Evolutionary conservation across 1,140 invertebrate genomes (phyloP).

Genomic region (Aphidius gifuensis): DNA sequence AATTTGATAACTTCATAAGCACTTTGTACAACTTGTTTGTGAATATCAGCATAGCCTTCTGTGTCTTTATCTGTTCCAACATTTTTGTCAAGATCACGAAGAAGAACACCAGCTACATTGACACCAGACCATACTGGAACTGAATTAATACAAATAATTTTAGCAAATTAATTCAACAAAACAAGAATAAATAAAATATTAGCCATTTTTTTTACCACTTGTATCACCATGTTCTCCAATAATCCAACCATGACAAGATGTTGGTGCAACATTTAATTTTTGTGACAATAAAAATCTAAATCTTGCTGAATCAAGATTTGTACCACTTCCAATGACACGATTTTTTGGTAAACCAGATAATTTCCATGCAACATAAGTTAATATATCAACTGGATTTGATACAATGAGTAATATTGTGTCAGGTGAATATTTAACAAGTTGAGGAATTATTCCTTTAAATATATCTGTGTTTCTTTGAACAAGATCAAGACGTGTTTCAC

Average conservation of each 20-base stretch:
- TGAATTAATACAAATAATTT: constrained; percentile 39
- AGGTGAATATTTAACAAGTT: constrained; percentile 81
- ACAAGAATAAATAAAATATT: not conserved
- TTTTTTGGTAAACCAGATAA: constrained; percentile 82
- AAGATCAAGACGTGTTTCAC: constrained; percentile 76
- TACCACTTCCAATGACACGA: constrained; percentile 85
- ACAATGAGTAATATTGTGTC: constrained; percentile 84
- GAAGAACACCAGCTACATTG: constrained; percentile 82
- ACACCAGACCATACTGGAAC: constrained; percentile 92
- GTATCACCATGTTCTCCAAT: constrained; percentile 84
- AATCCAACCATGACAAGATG: constrained; percentile 84
- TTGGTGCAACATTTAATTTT: constrained; percentile 73
- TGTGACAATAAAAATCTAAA: constrained; percentile 87
- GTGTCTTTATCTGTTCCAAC: constrained; percentile 70
- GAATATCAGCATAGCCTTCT: constrained; percentile 76
- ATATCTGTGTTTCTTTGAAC: constrained; percentile 89
- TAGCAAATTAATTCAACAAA: not conserved
- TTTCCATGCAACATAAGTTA: constrained; percentile 93
- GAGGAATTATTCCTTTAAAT: constrained; percentile 79
- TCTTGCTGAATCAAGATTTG: constrained; percentile 84
- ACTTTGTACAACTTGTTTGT: constrained; percentile 77
- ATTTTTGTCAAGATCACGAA: constrained; percentile 72
- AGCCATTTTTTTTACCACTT: constrained; percentile 58
- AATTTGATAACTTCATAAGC: constrained; percentile 87
- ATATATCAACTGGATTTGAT: constrained; percentile 86